Conservation (phyloP, 2,113 vertebrate genomes). For the Phainopepla nitens region DNA sequence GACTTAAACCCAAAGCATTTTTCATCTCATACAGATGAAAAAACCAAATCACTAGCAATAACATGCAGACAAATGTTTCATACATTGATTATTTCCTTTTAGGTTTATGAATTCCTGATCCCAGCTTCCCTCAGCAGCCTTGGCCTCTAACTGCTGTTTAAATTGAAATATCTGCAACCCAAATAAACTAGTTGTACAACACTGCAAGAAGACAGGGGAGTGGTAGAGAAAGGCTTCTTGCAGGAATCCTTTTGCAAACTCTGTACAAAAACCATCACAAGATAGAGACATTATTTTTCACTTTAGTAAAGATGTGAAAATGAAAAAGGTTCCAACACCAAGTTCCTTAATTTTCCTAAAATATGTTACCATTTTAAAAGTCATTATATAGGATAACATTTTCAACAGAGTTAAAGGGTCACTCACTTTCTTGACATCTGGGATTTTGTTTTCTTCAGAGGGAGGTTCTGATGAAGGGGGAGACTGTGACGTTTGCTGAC, state of each 20-base stretch:
- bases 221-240: background rate
- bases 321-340: background rate
- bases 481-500: conserved; percentile 75
- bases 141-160: background rate
- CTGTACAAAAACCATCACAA: background rate
- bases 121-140: background rate
- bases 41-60: background rate
- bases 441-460: conserved; percentile 80
- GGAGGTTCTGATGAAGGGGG: conserved; percentile 78
- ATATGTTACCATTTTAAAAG: background rate
- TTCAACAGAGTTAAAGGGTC: conserved; percentile 70
- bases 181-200: background rate
- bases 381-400: conserved; percentile 42
- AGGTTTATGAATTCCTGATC: background rate
- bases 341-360: background rate
- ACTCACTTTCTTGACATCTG: conserved; percentile 83
- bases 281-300: background rate
- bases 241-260: background rate
- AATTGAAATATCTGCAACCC: background rate
- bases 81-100: background rate
- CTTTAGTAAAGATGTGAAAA: background rate
- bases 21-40: background rate
- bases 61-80: background rate
- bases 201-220: background rate
- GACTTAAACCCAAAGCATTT: background rate